Conservation (phyloP, 2,888 invertebrate species). For the Clusia tigrina region DNA sequence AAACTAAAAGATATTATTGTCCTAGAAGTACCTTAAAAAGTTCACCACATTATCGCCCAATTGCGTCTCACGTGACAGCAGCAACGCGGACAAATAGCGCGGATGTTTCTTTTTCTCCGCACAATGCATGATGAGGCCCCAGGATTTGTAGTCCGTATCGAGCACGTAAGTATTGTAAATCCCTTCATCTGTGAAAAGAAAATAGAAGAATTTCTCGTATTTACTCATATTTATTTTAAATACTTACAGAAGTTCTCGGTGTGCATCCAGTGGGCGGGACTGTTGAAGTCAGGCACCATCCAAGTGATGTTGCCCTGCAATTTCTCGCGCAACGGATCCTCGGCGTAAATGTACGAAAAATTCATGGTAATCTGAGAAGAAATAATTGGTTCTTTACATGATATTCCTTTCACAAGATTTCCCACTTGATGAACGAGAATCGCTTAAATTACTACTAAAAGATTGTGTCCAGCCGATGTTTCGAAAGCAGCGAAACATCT, state of each 20-base stretch:
- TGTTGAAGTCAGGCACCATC: conserved; percentile 76
- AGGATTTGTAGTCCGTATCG: conserved; percentile 84
- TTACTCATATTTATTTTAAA: neutral
- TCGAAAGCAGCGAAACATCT: too few relatives aligned
- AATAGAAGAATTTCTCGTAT: neutral
- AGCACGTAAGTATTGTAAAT: conserved; percentile 87
- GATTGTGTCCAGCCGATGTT: too few relatives aligned
- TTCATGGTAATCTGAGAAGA: conserved; percentile 80
- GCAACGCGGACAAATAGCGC: conserved; percentile 82
- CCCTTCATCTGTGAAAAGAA: conserved; percentile 75
- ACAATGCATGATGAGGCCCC: conserved; percentile 85
- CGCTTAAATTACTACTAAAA: too few relatives aligned
- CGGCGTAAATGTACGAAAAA: conserved; percentile 85
- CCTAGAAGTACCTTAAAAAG: conserved; percentile 55
- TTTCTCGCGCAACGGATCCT: conserved; percentile 82
- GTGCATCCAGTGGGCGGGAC: conserved; percentile 87
- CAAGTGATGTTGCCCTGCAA: conserved; percentile 87
- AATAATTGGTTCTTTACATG: too few relatives aligned
- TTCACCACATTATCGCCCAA: conserved; percentile 69
- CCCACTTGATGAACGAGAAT: too few relatives aligned
- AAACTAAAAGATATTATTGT: neutral
- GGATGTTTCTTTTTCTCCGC: conserved; percentile 83
- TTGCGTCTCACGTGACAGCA: conserved; percentile 73
- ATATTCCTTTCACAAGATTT: too few relatives aligned
- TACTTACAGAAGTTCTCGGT: conserved; percentile 82